Percentiles rank a stretch among this genome's conserved stretches.
These are phyloP conservation scores for Chydorus sphaericus DNA, from an alignment of 2,888 invertebrate species.

Conservation along the genomic window DNA sequence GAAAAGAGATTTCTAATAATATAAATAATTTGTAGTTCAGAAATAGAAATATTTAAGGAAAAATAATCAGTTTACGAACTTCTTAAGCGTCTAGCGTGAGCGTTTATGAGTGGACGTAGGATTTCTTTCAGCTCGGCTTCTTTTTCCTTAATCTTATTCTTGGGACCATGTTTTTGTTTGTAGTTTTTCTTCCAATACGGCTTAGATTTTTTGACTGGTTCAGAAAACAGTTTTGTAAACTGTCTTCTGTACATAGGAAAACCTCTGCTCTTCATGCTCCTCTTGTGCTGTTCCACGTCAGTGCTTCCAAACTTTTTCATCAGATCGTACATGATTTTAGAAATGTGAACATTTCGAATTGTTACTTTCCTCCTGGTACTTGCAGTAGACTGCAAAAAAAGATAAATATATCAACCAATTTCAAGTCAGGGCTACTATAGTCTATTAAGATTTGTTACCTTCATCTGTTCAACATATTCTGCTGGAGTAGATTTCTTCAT, in stretches of 20 bases:
- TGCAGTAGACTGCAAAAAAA: too few species aligned
- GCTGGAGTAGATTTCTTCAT: not conserved
- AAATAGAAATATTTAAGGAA: not conserved
- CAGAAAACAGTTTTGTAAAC: not conserved
- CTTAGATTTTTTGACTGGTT: not conserved
- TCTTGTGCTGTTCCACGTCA: too few species aligned
- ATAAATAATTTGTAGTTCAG: not conserved
- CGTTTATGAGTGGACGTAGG: not conserved
- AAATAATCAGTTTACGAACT: not conserved
- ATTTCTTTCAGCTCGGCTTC: not conserved
- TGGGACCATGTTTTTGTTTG: not conserved
- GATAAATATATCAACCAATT: too few species aligned
- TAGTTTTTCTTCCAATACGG: too few species aligned
- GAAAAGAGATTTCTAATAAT: not conserved
- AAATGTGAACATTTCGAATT: too few species aligned
- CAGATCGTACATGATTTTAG: too few species aligned
- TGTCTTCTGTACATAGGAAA: not conserved
- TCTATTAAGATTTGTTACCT: too few species aligned
- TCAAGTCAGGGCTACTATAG: too few species aligned
- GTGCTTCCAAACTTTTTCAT: too few species aligned
- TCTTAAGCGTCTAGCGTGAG: not conserved
- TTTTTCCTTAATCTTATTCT: not conserved
- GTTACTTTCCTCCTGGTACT: too few species aligned
- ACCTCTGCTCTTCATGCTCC: not conserved
- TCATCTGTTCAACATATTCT: not conserved